Percentiles rank a stretch among this genome's conserved stretches.
These are phyloP conservation scores for Austrofundulus limnaeus DNA, from an alignment of 2,113 vertebrate genomes.

Conservation along the genomic window DNA sequence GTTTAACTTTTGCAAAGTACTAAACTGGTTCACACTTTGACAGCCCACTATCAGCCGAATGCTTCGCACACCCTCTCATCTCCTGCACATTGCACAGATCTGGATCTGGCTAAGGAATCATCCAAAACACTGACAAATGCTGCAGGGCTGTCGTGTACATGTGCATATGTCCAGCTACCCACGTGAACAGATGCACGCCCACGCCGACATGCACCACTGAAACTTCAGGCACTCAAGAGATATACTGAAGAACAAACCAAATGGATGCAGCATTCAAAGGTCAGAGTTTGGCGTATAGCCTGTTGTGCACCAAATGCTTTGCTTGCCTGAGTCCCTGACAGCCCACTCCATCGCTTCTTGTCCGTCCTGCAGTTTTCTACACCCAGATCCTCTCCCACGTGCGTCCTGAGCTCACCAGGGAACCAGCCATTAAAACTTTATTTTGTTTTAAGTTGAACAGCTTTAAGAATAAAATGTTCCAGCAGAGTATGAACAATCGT, in stretches of 20 bases:
- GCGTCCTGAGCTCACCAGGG: constrained; percentile 26
- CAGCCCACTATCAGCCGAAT: constrained; percentile 65
- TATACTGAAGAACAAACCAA: constrained; percentile 39
- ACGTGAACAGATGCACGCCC: constrained; percentile 35
- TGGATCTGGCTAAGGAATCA: constrained; percentile 35
- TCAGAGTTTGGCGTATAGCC: constrained; percentile 60
- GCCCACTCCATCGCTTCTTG: constrained; percentile 55
- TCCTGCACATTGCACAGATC: constrained; percentile 53
- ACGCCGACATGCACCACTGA: constrained; percentile 13
- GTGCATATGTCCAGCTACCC: constrained; percentile 39
- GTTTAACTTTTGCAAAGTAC: constrained; percentile 54
- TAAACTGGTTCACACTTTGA: constrained; percentile 50
- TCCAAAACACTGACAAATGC: constrained; percentile 47
- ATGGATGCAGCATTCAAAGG: constrained; percentile 52
- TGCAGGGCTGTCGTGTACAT: constrained; percentile 18
- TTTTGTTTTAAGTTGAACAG: not conserved
- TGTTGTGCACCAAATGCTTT: constrained; percentile 65
- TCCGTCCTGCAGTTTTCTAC: constrained; percentile 52
- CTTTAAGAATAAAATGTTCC: constrained; percentile 11
- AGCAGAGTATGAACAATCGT: constrained; percentile 23
- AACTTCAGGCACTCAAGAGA: constrained; percentile 22
- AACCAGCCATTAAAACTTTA: constrained; percentile 34
- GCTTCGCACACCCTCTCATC: constrained; percentile 59
- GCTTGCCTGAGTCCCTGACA: constrained; percentile 50
- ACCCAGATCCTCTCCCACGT: constrained; percentile 50